Base-by-base conservation (phyloP, 1,140 invertebrate species). In the Aphaenogaster rudis region DNA sequence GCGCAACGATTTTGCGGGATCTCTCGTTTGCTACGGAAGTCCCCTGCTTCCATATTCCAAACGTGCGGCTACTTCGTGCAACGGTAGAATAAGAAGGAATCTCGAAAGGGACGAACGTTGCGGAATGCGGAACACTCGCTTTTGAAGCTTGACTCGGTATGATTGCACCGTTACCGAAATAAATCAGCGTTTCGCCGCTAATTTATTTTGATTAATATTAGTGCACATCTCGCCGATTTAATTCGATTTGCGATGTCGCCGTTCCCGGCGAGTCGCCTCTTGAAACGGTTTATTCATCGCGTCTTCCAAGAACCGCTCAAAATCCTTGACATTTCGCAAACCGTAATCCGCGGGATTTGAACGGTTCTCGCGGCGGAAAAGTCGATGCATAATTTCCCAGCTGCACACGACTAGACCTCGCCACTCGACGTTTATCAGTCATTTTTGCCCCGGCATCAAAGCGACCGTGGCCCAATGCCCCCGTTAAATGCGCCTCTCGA, bases 371-470 rank as follows among this genome's bases (percentile, higher is more conserved):
- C 59, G 17, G 79, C 28, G 28, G 67, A 36, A 28, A 21, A 72
- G 17, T 28, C 52, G 67, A 82, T 33, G 67, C 7, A 59, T 61
- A 72, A 74, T 74, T 82, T 82, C 67, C 42, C 67, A 36, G 80
- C 79, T 21, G 79, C 67, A 50, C 39, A 45, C 63, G 63, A 28
- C 45, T 52, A 66, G 76, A 48, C 86, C 64, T 17, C 52, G 57
- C 76, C 84, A 66, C 86, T 87, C 72, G 80, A 42, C 74, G 77
- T 90, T 92, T 93, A 93, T 93, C 90, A 90, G 89, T 91, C 88
- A 87, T 91, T 89, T 88, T 90, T 91, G 77, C 88, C 86, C 87
- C 81, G 78, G 90, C 86, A 89, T 93, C 91, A 91, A 91, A 91
- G 87, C 74, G 88, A 88, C 80, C 64, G 78, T 76, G 67, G 80